These are phyloP conservation scores for Rotaria sp. DNA, from an alignment of 2,888 invertebrate species.

Conservation along the genomic window DNA sequence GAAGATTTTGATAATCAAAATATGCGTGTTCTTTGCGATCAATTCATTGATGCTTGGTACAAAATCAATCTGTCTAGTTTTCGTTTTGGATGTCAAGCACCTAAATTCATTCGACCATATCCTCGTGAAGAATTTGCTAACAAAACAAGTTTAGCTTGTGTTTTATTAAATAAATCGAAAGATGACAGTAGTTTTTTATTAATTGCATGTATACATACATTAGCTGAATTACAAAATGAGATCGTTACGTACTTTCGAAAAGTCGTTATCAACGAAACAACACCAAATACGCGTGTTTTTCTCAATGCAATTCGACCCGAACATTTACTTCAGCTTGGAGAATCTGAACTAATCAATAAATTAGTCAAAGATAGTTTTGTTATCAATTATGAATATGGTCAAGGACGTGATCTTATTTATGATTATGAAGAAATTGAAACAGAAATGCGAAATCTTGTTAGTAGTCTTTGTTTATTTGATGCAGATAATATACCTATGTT, in stretches of 20 bases:
- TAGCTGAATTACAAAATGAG: neutral
- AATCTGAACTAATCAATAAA: neutral
- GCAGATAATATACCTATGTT: neutral
- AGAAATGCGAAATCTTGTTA: neutral
- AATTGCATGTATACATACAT: neutral
- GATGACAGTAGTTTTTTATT: neutral
- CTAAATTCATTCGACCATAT: neutral
- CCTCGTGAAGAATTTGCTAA: neutral
- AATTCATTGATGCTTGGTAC: neutral
- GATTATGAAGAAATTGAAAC: constrained; percentile 6
- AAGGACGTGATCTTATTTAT: neutral
- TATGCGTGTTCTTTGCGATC: neutral
- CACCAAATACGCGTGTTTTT: too few species aligned
- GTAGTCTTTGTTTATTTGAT: neutral
- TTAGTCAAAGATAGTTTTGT: neutral
- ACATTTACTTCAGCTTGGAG: neutral
- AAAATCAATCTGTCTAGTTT: neutral
- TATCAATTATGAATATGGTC: neutral
- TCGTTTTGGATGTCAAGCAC: neutral
- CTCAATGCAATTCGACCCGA: neutral
- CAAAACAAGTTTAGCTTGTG: neutral
- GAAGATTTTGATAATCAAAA: too few species aligned
- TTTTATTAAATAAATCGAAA: neutral
- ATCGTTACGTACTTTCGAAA: too few species aligned
- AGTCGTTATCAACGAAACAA: too few species aligned